A percentile compares a stretch with the other conserved stretches of the same genome.
phyloP scores from a whole-genome alignment of 2,113 vertebrate species.

The Nannospalax galili region DNA sequence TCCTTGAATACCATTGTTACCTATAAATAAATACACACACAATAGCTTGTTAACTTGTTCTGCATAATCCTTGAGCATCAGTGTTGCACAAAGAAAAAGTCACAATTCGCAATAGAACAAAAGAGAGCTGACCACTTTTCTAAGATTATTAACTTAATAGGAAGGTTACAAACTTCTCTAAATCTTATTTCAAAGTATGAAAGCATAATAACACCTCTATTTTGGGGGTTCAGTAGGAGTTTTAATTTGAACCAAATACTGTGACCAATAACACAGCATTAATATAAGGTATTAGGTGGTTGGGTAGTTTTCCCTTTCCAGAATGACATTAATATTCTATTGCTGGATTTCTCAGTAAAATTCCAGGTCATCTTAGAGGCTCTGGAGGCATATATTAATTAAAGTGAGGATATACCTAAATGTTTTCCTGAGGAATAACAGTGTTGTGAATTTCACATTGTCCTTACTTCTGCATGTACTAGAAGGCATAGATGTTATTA shows the following conservation, averaged over 20 bases:
- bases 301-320: not conserved
- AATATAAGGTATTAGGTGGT: not conserved
- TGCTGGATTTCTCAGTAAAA: slow-evolving; percentile 45
- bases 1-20: too few species aligned
- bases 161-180: not conserved
- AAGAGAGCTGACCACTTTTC: not conserved
- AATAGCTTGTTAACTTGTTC: not conserved
- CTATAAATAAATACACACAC: not conserved
- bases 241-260: not conserved
- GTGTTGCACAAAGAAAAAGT: not conserved
- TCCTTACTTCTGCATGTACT: not conserved
- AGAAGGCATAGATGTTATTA: not conserved
- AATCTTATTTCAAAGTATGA: not conserved
- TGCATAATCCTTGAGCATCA: not conserved
- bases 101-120: not conserved
- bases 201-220: not conserved
- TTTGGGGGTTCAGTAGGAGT: not conserved
- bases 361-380: not conserved
- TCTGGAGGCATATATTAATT: slow-evolving; percentile 10
- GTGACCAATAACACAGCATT: not conserved
- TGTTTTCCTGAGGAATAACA: not conserved
- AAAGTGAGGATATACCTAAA: not conserved
- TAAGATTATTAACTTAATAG: not conserved
- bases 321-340: slow-evolving; percentile 6
- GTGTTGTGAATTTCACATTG: not conserved